A percentile compares a stretch with the other conserved stretches of the same genome.
Evolutionary conservation across 1,140 invertebrate species (phyloP).

Genomic region (Bombus superbus): DNA sequence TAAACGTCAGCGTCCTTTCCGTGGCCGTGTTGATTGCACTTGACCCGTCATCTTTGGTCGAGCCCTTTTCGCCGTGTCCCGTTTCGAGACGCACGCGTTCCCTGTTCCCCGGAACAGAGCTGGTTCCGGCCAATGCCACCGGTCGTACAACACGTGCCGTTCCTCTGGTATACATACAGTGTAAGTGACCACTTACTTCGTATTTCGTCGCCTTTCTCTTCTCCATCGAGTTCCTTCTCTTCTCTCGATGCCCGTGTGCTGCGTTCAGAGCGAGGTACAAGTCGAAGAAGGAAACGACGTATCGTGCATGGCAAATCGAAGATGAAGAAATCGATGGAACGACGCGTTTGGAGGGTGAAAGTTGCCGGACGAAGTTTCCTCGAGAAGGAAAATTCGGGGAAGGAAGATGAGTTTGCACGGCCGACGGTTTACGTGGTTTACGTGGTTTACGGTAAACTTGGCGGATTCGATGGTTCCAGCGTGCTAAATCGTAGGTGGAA

Average conservation of each 20-base stretch:
- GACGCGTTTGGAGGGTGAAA: background rate
- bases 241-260: slow-evolving; percentile 36
- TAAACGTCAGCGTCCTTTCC: background rate
- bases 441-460: no score
- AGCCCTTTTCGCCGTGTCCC: slow-evolving; percentile 28
- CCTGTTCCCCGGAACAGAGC: slow-evolving; percentile 34
- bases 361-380: background rate
- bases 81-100: slow-evolving; percentile 29
- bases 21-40: slow-evolving; percentile 32
- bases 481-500: no score
- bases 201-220: slow-evolving; percentile 53
- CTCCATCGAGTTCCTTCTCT: slow-evolving; percentile 18
- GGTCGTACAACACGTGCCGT: slow-evolving; percentile 72
- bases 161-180: slow-evolving; percentile 33
- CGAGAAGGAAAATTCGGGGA: no score
- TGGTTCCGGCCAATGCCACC: slow-evolving; percentile 65
- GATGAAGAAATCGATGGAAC: slow-evolving; percentile 17
- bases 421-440: no score
- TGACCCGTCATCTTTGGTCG: slow-evolving; percentile 59
- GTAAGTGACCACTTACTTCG: slow-evolving; percentile 42
- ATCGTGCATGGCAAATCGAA: slow-evolving; percentile 55
- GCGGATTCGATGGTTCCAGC: no score
- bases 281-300: slow-evolving; percentile 63
- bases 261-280: slow-evolving; percentile 26
- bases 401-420: no score